Evolutionary conservation across 2,888 invertebrate genomes (phyloP).

Genomic region (Drosophila picticornis): DNA sequence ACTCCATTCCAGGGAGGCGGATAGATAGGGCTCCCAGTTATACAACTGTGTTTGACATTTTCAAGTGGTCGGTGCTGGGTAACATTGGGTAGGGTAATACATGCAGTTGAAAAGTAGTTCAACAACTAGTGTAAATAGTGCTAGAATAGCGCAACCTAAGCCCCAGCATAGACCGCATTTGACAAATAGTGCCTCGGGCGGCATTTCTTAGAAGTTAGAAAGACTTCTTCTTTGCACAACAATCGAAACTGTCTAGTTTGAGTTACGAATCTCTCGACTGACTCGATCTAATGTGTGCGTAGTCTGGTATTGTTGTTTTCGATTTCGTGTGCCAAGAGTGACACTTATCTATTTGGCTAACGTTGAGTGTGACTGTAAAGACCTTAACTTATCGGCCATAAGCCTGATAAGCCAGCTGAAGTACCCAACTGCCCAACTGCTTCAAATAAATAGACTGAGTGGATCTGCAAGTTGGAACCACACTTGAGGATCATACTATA

Average conservation of each 20-base stretch:
- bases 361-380: slow-evolving; percentile 20
- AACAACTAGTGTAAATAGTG: slow-evolving; percentile 67
- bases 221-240: slow-evolving; percentile 58
- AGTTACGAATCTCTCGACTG: slow-evolving; percentile 32
- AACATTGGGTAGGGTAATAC: slow-evolving; percentile 12
- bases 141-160: slow-evolving; percentile 24
- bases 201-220: slow-evolving; percentile 59
- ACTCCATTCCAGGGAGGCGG: slow-evolving; percentile 1
- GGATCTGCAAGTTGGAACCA: slow-evolving; percentile 15
- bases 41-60: slow-evolving; percentile 69
- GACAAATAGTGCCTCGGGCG: slow-evolving; percentile 45
- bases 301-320: slow-evolving; percentile 27
- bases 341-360: slow-evolving; percentile 72
- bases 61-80: slow-evolving; percentile 53
- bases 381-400: slow-evolving; percentile 68
- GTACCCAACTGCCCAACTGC: slow-evolving; percentile 43
- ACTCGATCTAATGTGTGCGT: slow-evolving; percentile 22
- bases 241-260: slow-evolving; percentile 56
- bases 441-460: slow-evolving; percentile 41
- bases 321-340: slow-evolving; percentile 56
- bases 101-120: slow-evolving; percentile 61
- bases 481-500: background rate
- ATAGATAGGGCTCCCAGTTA: slow-evolving; percentile 57
- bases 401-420: slow-evolving; percentile 68
- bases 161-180: slow-evolving; percentile 21